phyloP scores from a whole-genome alignment of 2,888 invertebrate species.

The Chrysolina haemoptera region DNA sequence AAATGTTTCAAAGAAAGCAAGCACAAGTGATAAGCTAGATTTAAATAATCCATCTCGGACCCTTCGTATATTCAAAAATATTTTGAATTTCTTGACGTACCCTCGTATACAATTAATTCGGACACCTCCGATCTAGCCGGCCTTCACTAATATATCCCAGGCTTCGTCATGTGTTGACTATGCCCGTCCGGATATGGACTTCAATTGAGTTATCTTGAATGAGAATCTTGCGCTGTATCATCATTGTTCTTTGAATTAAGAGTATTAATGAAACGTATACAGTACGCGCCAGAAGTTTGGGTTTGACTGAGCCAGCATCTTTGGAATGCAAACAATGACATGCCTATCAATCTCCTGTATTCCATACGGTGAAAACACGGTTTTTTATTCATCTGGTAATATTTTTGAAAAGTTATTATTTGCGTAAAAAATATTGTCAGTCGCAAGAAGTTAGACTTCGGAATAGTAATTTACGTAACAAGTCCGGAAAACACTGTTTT shows the following conservation, averaged over 20 bases:
- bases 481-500: too few species aligned
- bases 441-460: too few species aligned
- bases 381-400: too few species aligned
- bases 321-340: too few species aligned
- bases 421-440: too few species aligned
- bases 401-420: too few species aligned
- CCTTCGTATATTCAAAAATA: neutral
- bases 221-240: constrained; percentile 17
- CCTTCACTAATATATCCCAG: constrained; percentile 39
- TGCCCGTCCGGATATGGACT: constrained; percentile 53
- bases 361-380: too few species aligned
- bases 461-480: too few species aligned
- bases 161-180: constrained; percentile 55
- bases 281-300: neutral
- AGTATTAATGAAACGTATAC: constrained; percentile 4
- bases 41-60: neutral
- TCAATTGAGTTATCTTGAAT: constrained; percentile 47
- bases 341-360: too few species aligned
- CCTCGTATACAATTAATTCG: neutral
- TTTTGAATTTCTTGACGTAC: neutral
- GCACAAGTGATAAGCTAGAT: too few species aligned
- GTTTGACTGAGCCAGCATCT: too few species aligned
- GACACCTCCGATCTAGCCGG: constrained; percentile 18
- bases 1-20: too few species aligned
- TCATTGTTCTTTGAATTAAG: constrained; percentile 8